Base-by-base conservation (phyloP, 2,888 invertebrate genomes). In the Athripsodes cinereus region DNA sequence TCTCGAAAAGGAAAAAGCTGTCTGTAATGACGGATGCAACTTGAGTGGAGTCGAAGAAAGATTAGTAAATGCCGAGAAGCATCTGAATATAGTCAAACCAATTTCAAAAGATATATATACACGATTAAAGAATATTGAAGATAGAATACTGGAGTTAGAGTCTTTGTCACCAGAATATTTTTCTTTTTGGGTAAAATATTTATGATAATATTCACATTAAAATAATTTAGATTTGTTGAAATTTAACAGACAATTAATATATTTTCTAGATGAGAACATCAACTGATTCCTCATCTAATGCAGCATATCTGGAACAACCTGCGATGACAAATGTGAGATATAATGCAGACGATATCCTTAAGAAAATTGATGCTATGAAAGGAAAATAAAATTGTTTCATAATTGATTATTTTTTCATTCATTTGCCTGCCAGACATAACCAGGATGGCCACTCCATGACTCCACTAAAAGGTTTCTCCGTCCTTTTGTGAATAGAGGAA, bases 91-190 rank as follows among this genome's bases (percentile, higher is more conserved):
- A 55, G 70, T 68, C 50, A 74, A 71, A 49, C 81, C 84, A 0
- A 80, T 84, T 0, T 75, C 85, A 0, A 79, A 75, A 58, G 84
- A 86, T 69, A 74, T 92, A 31, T 88, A 86, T 67, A 73, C 74
- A 58, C 75, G 92, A 26, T 71, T 92, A 3, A 90, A 90, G 71
- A 74, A 73, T 1, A 78, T 92, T 66, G 92, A 93, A 71, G 83
- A 91, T 66, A 80, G 85, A 63, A 80, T 93, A 52, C 74, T 89
- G 6, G 75, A 82, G 61, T 71, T 92, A 58, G 88, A 92, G 71
- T 81, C 89, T 0, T 70, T 88, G 55, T 92, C 91, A 40, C 92
- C 92, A 0, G 92, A 92, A 71, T 92, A 92, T 68, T 81, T 83
- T 21, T 80, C 85, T 65, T 86, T 87, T 72, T 80, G 82, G 78